Evolutionary conservation across 2,113 vertebrate species (phyloP).

Genomic region (Struthidea cinerea): DNA sequence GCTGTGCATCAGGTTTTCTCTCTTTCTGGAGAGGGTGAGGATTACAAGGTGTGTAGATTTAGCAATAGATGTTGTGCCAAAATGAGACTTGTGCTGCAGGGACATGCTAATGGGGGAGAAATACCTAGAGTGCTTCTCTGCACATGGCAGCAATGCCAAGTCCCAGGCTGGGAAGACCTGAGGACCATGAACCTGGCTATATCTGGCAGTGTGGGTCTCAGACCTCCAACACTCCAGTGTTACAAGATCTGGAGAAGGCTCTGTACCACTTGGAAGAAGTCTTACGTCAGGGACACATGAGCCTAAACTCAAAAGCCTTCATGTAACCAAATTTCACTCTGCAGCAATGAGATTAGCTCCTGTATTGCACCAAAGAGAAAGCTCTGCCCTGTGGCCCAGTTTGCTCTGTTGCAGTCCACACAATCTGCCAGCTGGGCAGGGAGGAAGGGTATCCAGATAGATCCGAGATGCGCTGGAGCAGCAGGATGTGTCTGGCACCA

Average conservation of each 20-base stretch:
- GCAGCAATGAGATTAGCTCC: background rate
- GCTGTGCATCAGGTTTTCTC: background rate
- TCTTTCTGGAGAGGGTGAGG: background rate
- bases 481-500: conserved; percentile 40
- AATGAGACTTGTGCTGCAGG: background rate
- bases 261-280: background rate
- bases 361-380: background rate
- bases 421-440: background rate
- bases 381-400: background rate
- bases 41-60: conserved; percentile 1
- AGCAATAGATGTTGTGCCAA: background rate
- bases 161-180: background rate
- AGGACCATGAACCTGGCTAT: background rate
- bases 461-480: background rate
- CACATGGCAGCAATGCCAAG: background rate
- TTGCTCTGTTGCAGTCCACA: background rate
- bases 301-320: background rate
- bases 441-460: background rate
- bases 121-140: background rate
- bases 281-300: background rate
- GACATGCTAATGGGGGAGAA: background rate
- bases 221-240: background rate
- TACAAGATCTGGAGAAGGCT: background rate
- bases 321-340: background rate
- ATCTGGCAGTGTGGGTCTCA: background rate